phyloP scores from a whole-genome alignment of 2,888 invertebrate genomes.

The Diarsia brunnea region DNA sequence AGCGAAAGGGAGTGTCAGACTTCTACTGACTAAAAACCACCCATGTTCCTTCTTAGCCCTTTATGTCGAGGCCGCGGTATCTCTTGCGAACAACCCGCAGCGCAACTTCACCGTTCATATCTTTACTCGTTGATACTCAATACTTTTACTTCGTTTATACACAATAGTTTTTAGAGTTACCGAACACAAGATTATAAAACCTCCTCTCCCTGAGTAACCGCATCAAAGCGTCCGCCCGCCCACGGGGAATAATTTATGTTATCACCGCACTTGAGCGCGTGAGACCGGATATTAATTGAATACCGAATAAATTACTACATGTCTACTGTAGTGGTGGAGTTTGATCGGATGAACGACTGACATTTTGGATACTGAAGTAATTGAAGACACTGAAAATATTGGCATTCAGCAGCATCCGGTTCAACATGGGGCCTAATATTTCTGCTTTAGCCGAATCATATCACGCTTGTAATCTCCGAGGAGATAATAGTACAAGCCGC shows the following conservation, averaged over 20 bases:
- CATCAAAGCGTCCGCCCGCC: constrained; percentile 79
- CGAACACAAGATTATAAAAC: constrained; percentile 40
- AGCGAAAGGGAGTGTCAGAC: too few species aligned
- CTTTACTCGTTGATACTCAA: too few species aligned
- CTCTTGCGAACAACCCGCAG: too few species aligned
- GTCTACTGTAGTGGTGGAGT: constrained; percentile 23
- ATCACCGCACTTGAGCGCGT: constrained; percentile 73
- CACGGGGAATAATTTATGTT: constrained; percentile 80
- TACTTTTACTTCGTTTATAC: too few species aligned
- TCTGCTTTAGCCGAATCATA: neutral
- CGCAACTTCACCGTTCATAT: too few species aligned
- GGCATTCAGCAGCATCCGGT: neutral
- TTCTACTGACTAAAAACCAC: too few species aligned
- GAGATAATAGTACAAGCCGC: too few species aligned
- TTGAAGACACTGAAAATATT: neutral
- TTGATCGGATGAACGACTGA: constrained; percentile 1
- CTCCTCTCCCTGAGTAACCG: constrained; percentile 69
- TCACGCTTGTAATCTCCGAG: too few species aligned
- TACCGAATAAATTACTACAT: constrained; percentile 78
- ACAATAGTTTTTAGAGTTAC: constrained; percentile 1
- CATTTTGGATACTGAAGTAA: neutral
- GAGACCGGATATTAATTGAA: constrained; percentile 86
- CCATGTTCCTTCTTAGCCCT: too few species aligned
- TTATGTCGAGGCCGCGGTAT: too few species aligned
- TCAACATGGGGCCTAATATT: neutral